Base-by-base conservation (phyloP, 1,140 invertebrate species). In the Trigoniulus corallinus region DNA sequence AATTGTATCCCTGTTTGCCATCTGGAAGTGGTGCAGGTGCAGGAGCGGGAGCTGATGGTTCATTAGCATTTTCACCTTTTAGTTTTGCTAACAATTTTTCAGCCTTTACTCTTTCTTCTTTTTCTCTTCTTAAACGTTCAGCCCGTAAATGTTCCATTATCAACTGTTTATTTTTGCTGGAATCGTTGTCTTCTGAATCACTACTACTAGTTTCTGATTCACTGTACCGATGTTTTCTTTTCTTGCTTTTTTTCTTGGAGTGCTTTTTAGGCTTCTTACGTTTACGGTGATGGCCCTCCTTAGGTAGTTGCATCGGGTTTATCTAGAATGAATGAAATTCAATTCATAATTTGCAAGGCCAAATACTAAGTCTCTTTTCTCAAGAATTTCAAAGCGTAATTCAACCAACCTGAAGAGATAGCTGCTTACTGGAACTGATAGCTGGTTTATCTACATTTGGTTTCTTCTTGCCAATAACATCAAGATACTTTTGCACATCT, bases 1-100 rank as follows among this genome's bases (percentile, higher is more conserved):
- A 88, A 72, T 89, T 91, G 63, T 95, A 94, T 69, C 81, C 83
- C 59, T 82, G 78, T 58, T 73, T 72, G 2, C 76, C 64, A 27
- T 64, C 62, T 15, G 21, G 26, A 22, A 46, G 53, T 57, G n/a
- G 48, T 51, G 34, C 55, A 53, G 45, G 39, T 54, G 40, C 22
- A 21, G 41, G 42, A 18, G 44, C 42, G n/a, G n/a, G n/a, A n/a
- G n/a, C n/a, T n/a, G n/a, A n/a, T 42, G 47, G 52, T 22, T 56
- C 47, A 13, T 57, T 50, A 20, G 54, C 48, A 25, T 43, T 54
- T 53, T 73, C 65, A n/a, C 77, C 76, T 61, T 67, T 69, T 1
- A 79, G 48, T 63, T 76, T 77, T 10, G 74, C 76, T 37, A 94
- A 65, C 24, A 93, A 67, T 51, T 69, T 65, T 60, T 85, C 75